Base-by-base conservation (phyloP, 2,113 vertebrate genomes). In the Astur gentilis region DNA sequence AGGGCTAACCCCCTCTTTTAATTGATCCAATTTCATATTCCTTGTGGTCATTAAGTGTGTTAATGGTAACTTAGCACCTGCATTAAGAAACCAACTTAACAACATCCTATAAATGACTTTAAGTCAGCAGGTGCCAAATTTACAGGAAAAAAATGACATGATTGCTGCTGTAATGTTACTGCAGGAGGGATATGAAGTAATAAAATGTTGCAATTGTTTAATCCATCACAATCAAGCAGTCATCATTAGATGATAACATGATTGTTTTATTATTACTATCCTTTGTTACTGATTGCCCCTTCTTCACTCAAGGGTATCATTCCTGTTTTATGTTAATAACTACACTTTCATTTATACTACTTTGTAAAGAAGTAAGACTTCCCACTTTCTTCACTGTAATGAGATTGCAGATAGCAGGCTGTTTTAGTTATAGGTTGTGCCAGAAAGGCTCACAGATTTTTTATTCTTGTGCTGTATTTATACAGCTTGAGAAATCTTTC, bases 181-280 rank as follows among this genome's bases (percentile, higher is more conserved):
- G 70, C 80, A 91, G 91, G 93, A 96, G 94, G 83, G 81, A 93
- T 92, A 93, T 76, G 61, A 94, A 96, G 85, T 92, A 97, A 97
- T 97, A 95, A 96, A 96, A 96, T 79, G 49, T 55, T 96, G 77
- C 90, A 95, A 58, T 90, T 97, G 79, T 97, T 98, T 97, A 97
- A 98, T 97, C 94, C 73, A 97, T 97, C 96, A 96, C 91, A 95
- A 97, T 97, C 93, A 97, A 95, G 83, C 23, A 88, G 86, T 87
- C 91, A 97, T 96, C 89, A 87, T 97, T 91, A 94, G 89, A 90
- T 90, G 94, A 90, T 95, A 95, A 95, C 54, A 83, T 96, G 96
- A 97, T 97, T 92, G 85, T 97, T 97, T 96, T 82, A 87, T 94
- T 97, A 97, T 96, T 97, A 94, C 87, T 89, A 93, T 65, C 49